A percentile compares a stretch with the other conserved stretches of the same genome.
phyloP scores from a whole-genome alignment of 2,113 vertebrate species.

The Sceloporus undulatus region DNA sequence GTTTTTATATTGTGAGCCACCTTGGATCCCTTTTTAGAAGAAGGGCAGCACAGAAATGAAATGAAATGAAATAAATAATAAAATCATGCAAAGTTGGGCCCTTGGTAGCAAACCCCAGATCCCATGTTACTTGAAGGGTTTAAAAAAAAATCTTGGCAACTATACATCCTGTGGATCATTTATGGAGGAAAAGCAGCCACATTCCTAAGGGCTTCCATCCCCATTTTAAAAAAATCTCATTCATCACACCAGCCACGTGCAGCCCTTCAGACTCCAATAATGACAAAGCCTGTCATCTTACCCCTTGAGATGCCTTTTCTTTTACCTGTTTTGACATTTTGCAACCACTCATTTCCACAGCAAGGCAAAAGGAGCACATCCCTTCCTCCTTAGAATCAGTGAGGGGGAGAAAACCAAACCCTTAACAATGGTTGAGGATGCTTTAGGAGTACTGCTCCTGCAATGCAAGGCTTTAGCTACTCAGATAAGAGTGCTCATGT shows the following conservation, averaged over 20 bases:
- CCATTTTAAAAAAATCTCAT: neutral
- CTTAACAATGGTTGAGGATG: neutral
- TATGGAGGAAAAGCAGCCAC: neutral
- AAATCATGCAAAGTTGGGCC: neutral
- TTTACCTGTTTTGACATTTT: neutral
- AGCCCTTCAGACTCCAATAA: neutral
- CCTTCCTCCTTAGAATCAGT: too few relatives aligned
- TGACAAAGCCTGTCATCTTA: neutral
- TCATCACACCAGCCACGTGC: neutral
- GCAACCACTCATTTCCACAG: neutral
- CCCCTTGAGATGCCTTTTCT: neutral
- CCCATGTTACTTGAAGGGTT: neutral
- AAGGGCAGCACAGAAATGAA: too few relatives aligned
- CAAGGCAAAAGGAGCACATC: neutral
- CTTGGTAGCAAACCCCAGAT: neutral
- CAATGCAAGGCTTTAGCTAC: neutral
- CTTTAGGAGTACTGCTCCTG: neutral
- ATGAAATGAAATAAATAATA: too few relatives aligned
- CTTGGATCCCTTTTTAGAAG: too few relatives aligned
- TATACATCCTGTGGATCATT: neutral
- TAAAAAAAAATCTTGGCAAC: neutral
- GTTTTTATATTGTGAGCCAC: too few relatives aligned
- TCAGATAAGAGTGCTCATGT: neutral
- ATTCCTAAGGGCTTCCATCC: neutral
- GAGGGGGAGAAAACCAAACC: neutral